Base-by-base conservation (phyloP, 2,888 invertebrate genomes). In the Diaperis boleti region DNA sequence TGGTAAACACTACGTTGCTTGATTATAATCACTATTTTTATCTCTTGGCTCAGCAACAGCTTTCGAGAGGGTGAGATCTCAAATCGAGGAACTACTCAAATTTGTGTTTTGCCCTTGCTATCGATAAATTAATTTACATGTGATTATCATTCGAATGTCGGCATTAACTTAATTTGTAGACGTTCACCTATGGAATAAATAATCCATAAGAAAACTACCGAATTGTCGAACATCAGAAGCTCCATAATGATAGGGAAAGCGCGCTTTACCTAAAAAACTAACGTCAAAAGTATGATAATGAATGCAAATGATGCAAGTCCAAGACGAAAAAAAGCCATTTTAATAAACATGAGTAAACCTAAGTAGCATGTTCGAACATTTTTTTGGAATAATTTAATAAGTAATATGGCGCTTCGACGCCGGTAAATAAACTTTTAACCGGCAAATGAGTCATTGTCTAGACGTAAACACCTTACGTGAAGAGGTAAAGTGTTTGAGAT, bases 341-440 rank as follows among this genome's bases (percentile, higher is more conserved):
- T 74, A 74, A 74, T 72, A 72, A 62, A 74, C 72, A 72, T 74
- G 71, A 72, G 70, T 68, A 60, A 62, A 59, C 41, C 64, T 68
- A 69, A 70, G 70, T 70, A 70, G 67, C 68, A 66, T 59, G 64
- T 64, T 70, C 59, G 62, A 68, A 54, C 60, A 63, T 63, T 65
- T 62, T 64, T 68, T 68, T 69, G 67, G 49, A 49, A 59, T 49
- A 49, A 59, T 49, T 59, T 59, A 49, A 49, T 41, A 31, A 56
- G 47, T 59, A 31, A 59, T 49, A 59, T 59, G 59, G 49, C 59
- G 59, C 57, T 45, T 33, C 57, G 57, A 37, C 57, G 57, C 45
- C 57, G 45, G 42, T 52, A 52, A 52, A 52, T 52, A 52, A 52
- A 52, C 52, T 52, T 52, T 52, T 26, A 35, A 55, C 13, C 8